These are phyloP conservation scores for Hippocampus mohnikei DNA, from an alignment of 2,113 vertebrate species.

Conservation along the genomic window DNA sequence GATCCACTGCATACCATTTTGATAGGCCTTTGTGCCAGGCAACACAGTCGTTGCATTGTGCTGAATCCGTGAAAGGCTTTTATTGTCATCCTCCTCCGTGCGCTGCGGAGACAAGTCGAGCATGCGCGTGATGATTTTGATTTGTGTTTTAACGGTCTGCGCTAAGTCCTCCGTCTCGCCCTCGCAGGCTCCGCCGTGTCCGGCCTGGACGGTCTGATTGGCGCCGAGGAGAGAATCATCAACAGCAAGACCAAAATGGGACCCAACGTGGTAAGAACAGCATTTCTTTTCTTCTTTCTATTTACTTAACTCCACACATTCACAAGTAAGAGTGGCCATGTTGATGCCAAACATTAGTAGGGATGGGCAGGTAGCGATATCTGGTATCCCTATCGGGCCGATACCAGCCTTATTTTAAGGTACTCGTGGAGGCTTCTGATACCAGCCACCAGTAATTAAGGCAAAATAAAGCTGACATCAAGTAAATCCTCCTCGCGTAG, in stretches of 20 bases:
- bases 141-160: not conserved
- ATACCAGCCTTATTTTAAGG: no score
- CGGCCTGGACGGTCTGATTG: constrained; percentile 84
- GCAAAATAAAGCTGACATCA: no score
- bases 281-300: not conserved
- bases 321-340: constrained; percentile 28
- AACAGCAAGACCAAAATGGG: constrained; percentile 89
- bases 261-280: constrained; percentile 84
- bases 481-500: no score
- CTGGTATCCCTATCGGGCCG: no score
- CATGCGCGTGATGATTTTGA: constrained; percentile 3
- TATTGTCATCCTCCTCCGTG: not conserved
- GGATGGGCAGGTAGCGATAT: no score
- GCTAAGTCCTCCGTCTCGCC: constrained; percentile 25
- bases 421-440: no score
- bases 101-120: not conserved
- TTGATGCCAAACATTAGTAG: constrained; percentile 1
- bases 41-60: not conserved
- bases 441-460: no score
- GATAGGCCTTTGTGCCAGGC: not conserved
- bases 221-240: constrained; percentile 87
- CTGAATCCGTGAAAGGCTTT: not conserved
- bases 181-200: constrained; percentile 86
- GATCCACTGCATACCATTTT: not conserved
- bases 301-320: not conserved